Conservation (phyloP, 1,140 invertebrate genomes). For the Drosophila bocqueti region DNA sequence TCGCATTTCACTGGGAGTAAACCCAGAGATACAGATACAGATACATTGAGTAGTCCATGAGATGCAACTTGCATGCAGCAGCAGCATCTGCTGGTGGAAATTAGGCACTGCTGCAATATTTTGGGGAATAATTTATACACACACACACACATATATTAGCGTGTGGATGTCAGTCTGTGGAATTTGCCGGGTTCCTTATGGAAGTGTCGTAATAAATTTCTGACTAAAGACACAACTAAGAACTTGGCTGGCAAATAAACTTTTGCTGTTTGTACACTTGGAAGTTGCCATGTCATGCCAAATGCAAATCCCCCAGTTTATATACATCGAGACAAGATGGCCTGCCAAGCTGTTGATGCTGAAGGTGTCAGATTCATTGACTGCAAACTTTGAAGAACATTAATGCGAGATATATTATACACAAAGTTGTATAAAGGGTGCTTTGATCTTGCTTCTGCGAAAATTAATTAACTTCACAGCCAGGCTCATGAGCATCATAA, state of each 20-base stretch:
- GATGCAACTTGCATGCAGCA: slow-evolving; percentile 8
- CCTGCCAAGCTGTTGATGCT: slow-evolving; percentile 19
- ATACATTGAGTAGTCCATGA: neutral
- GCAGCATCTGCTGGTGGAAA: slow-evolving; percentile 27
- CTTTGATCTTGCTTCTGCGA: slow-evolving; percentile 26
- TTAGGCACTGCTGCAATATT: slow-evolving; percentile 36
- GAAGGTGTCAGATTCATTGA: slow-evolving; percentile 44
- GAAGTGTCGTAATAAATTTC: slow-evolving; percentile 57
- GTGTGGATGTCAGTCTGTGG: slow-evolving; percentile 18
- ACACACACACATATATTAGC: slow-evolving; percentile 16
- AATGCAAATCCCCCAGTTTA: slow-evolving; percentile 39
- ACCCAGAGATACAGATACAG: neutral
- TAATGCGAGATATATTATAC: slow-evolving; percentile 16
- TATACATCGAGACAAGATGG: slow-evolving; percentile 14
- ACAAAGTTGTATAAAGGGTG: neutral
- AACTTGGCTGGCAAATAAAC: slow-evolving; percentile 45
- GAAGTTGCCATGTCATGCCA: slow-evolving; percentile 47
- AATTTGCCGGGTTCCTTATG: slow-evolving; percentile 29
- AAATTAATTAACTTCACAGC: slow-evolving; percentile 50
- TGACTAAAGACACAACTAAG: slow-evolving; percentile 33
- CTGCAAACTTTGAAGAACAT: slow-evolving; percentile 33
- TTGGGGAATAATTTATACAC: slow-evolving; percentile 32
- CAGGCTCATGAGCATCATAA: slow-evolving; percentile 20
- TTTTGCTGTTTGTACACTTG: slow-evolving; percentile 51
- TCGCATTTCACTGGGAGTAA: slow-evolving; percentile 9